Base-by-base conservation (phyloP, 2,888 invertebrate species). In the Pheosia tremula region DNA sequence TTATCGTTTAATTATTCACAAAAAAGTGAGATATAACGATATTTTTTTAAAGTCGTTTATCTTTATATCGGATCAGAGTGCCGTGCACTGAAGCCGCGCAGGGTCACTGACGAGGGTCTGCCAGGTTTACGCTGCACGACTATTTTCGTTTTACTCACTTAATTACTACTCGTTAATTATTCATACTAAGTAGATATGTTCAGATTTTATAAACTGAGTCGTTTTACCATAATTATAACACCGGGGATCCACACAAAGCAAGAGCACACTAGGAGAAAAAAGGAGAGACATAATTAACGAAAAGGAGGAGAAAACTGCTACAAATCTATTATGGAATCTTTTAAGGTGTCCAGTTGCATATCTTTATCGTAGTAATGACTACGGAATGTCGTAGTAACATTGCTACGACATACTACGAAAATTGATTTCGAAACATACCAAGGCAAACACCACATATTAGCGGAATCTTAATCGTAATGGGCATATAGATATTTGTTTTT, bases 61-160 rank as follows among this genome's bases (percentile, higher is more conserved):
- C 70, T 75, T 61, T 65, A 65, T 76, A 72, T 75, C 70, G 74
- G 69, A 63, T 72, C 70, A 72, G 72, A 77, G 64, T 69, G 75
- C 75, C 75, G 64, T 65, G 61, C 63, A 62, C 60, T 58, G 55
- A 59, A 68, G 62, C 57, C 59, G 63, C 62, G 63, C 66, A 66
- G 58, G 62, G 39, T 37, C 49, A 55, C 69, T 77, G 77, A 80
- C 72, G 71, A 79, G 78, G 78, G 79, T 80, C 75, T 69, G 53
- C 63, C 64, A 69, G 66, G 79, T 80, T 78, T 74, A 77, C 76
- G 60, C 56, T 59, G 52, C 58, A 59, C 62, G 59, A 56, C 58
- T 50, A 60, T 59, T 60, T 69, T 60, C 59, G 61, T 66, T 66
- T 63, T 62, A 66, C 67, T 75, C 64, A 68, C 61, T 71, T 69